Conservation (phyloP, 2,113 vertebrate species). For the Suricata suricatta region DNA sequence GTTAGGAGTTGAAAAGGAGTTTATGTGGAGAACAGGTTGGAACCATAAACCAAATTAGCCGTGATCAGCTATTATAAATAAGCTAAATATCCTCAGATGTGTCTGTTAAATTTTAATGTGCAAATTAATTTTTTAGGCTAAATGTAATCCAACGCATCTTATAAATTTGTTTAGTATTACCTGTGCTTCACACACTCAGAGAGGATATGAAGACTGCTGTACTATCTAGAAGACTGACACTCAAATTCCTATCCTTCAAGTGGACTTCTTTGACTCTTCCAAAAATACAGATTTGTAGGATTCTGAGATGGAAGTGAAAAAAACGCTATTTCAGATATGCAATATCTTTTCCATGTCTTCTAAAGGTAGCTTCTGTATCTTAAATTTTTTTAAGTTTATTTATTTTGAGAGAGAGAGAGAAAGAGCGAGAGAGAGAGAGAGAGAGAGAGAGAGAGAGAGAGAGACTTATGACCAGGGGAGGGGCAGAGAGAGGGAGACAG, state of each 20-base stretch:
- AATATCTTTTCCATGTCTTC: not conserved
- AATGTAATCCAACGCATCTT: not conserved
- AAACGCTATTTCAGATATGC: not conserved
- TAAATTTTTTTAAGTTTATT: too few species aligned
- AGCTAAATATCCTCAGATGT: not conserved
- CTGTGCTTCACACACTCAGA: not conserved
- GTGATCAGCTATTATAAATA: not conserved
- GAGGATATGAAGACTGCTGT: not conserved
- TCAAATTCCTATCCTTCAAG: not conserved
- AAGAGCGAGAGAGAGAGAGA: too few species aligned
- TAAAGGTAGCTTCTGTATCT: not conserved
- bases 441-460: too few species aligned
- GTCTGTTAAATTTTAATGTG: not conserved
- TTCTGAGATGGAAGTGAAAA: not conserved
- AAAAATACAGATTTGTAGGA: not conserved
- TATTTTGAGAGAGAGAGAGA: too few species aligned
- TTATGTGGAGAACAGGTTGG: not conserved
- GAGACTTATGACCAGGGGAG: too few species aligned
- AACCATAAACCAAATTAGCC: not conserved
- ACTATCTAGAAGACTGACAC: not conserved
- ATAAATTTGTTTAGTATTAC: not conserved
- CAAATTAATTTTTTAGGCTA: not conserved
- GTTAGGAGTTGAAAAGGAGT: not conserved
- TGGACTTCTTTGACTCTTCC: not conserved
- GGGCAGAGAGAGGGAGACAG: too few species aligned